A percentile compares a stretch with the other conserved stretches of the same genome.
These are phyloP conservation scores for Ovis canadensis DNA, from an alignment of 2,113 vertebrate species.

Conservation along the genomic window DNA sequence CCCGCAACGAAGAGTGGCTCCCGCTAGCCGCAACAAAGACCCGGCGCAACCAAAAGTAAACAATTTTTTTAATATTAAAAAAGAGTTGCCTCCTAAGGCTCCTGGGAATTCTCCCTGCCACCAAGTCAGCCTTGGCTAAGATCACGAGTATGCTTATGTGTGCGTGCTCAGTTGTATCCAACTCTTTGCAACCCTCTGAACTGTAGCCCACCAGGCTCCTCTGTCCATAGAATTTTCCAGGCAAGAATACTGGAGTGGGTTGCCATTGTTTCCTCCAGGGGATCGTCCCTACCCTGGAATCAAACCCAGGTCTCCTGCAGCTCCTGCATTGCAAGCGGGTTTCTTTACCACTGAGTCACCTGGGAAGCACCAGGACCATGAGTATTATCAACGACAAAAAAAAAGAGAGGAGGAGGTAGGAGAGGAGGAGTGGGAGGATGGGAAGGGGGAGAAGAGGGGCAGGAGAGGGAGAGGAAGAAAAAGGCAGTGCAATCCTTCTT, in stretches of 20 bases:
- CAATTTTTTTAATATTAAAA: neutral
- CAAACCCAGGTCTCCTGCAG: neutral
- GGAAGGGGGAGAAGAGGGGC: neutral
- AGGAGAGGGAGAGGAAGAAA: neutral
- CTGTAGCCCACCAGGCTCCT: neutral
- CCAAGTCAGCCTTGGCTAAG: neutral
- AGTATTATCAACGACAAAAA: neutral
- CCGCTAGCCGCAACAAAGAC: fast-evolving
- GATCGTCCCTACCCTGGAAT: neutral
- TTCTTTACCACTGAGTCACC: neutral
- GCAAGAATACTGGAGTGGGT: neutral
- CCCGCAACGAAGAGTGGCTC: neutral
- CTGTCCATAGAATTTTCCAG: neutral
- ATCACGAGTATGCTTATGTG: neutral
- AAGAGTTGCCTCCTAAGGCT: neutral
- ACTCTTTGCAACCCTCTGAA: neutral
- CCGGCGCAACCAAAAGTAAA: neutral
- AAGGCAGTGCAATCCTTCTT: neutral
- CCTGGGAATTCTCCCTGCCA: neutral
- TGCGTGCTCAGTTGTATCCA: neutral
- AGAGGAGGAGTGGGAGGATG: neutral
- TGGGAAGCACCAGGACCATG: neutral
- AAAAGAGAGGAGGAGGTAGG: neutral
- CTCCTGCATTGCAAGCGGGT: neutral
- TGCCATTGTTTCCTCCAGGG: neutral